Evolutionary conservation across 2,888 invertebrate genomes (phyloP), one percentile per base, ranked within the genome.

Genomic region (Microdon myrmicae): DNA sequence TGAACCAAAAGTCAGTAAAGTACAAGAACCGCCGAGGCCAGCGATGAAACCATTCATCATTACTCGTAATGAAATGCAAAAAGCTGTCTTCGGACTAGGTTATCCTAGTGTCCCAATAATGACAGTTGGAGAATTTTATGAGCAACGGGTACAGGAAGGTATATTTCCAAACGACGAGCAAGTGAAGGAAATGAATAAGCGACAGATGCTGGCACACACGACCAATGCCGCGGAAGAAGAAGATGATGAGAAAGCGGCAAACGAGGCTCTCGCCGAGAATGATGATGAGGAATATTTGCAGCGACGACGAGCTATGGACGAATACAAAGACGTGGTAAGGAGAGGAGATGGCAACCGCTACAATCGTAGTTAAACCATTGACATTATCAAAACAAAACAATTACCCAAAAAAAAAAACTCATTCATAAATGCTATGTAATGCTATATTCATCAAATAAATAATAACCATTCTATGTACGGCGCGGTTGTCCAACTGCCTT

Each of bases 71-170:
- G 88, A 87, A 17, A 71, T 90, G 3, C 96, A 98, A 81, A 97
- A 96, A 80, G 86, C 92, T 34, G 92, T 98, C 7, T 96, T 86
- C 81, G 99, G 98, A 0, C 83, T 89, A 23, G 98, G 98, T 0
- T 99, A 99, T 83, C 98, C 98, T 1, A 88, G 94, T 70, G 77
- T 96, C 45, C 96, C 98, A 2, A 87, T 92, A 1, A 85, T 95
- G 84, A 94, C 96, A 0, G 92, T 99, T 0, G 90, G 95, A 73
- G 97, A 99, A 81, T 96, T 96, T 82, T 97, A 95, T 77, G 91
- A 96, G 51, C 86, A 95, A 75, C 84, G 93, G 60, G 88, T 91
- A 0, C 81, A 82, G 47, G 90, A 90, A 28, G 93, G 93, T 71
- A 83, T 87, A 83, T 85, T 85, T 68, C 84, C 84, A 1, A 81